A percentile compares a stretch with the other conserved stretches of the same genome.
Evolutionary conservation across 2,797 vertebrate genomes (phyloP).

Genomic region (Aeoliscus strigatus): DNA sequence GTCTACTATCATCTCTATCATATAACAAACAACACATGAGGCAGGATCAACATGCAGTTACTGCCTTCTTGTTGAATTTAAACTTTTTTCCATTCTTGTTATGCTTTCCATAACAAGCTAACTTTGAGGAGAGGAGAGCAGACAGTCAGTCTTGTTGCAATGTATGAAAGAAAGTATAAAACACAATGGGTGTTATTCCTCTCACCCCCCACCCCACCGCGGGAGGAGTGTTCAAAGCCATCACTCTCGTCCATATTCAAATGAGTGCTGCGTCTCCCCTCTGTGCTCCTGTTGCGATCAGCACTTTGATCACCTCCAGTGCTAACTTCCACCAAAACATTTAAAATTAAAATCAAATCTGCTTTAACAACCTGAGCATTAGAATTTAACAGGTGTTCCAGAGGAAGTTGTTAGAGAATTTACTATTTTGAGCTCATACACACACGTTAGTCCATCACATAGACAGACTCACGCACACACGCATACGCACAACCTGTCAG

Average conservation of each 20-base stretch:
- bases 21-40: background rate
- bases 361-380: conserved; percentile 70
- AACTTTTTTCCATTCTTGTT: conserved; percentile 19
- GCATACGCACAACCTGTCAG: conserved; percentile 55
- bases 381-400: conserved; percentile 77
- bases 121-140: conserved; percentile 36
- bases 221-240: conserved; percentile 69
- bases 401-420: conserved; percentile 76
- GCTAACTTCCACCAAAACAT: conserved; percentile 71
- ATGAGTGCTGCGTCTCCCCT: conserved; percentile 58
- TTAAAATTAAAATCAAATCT: conserved; percentile 77
- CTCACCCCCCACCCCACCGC: conserved; percentile 44
- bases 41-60: conserved; percentile 4
- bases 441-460: conserved; percentile 46
- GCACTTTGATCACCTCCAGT: conserved; percentile 70
- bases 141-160: conserved; percentile 37
- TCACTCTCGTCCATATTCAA: conserved; percentile 70
- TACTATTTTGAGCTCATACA: conserved; percentile 63
- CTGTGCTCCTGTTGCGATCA: conserved; percentile 62
- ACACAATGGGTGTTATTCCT: conserved; percentile 65
- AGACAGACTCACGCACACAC: conserved; percentile 28
- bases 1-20: too few relatives aligned
- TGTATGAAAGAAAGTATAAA: conserved; percentile 51
- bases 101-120: conserved; percentile 35
- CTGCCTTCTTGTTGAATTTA: conserved; percentile 12